A percentile compares a stretch with the other conserved stretches of the same genome.
Evolutionary conservation across 1,140 invertebrate genomes (phyloP).

Genomic region (Episyrphus balteatus): DNA sequence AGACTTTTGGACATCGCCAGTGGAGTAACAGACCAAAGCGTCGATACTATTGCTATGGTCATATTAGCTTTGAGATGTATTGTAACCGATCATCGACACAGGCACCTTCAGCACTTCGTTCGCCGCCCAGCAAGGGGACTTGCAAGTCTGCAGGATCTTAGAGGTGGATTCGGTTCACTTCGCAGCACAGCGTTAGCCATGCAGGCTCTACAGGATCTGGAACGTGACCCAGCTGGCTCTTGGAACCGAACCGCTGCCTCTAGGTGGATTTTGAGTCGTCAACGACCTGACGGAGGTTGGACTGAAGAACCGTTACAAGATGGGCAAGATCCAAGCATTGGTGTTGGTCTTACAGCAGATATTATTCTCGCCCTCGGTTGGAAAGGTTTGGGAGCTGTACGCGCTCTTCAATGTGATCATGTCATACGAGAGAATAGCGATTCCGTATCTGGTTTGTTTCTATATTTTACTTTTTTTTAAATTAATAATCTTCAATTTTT

Average conservation of each 20-base stretch:
- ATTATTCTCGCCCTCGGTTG: conserved; percentile 60
- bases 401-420: conserved; percentile 54
- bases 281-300: conserved; percentile 65
- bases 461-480: not conserved
- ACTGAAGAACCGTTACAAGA: conserved; percentile 43
- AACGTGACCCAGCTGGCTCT: conserved; percentile 46
- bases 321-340: conserved; percentile 35
- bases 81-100: conserved; percentile 68
- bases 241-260: conserved; percentile 69
- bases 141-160: conserved; percentile 61
- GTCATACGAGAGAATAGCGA: conserved; percentile 37
- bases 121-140: conserved; percentile 59
- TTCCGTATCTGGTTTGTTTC: conserved; percentile 21
- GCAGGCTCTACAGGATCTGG: conserved; percentile 60
- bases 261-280: conserved; percentile 57
- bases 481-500: not conserved
- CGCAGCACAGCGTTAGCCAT: conserved; percentile 68
- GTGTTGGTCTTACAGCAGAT: conserved; percentile 57
- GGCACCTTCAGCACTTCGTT: conserved; percentile 65
- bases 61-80: conserved; percentile 72
- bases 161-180: conserved; percentile 73
- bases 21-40: conserved; percentile 60
- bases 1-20: conserved; percentile 64
- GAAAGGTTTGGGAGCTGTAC: conserved; percentile 52
- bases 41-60: conserved; percentile 77